Evolutionary conservation across 1,140 invertebrate genomes (phyloP).

Genomic region (Gryon sp.): DNA sequence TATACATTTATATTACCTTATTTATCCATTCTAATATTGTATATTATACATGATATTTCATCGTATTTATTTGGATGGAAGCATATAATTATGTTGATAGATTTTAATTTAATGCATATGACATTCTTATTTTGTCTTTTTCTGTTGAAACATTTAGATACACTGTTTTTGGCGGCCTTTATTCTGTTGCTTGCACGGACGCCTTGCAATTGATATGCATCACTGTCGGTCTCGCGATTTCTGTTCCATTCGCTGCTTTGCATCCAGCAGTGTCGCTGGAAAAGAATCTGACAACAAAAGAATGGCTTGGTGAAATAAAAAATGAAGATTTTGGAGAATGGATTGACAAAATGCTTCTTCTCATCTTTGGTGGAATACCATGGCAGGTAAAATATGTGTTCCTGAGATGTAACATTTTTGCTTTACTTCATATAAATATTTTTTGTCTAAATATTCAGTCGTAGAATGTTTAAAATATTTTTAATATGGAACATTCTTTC

Average conservation of each 20-base stretch:
- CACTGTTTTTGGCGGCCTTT: slow-evolving; percentile 89
- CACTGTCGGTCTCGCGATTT: slow-evolving; percentile 85
- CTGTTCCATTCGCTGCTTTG: slow-evolving; percentile 81
- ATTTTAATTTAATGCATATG: no score
- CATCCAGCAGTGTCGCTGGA: slow-evolving; percentile 81
- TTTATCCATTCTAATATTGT: no score
- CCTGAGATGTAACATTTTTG: background rate
- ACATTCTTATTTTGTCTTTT: slow-evolving; percentile 9
- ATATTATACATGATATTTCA: no score
- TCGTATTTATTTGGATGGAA: no score
- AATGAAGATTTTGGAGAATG: slow-evolving; percentile 82
- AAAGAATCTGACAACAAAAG: slow-evolving; percentile 76
- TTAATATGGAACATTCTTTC: no score
- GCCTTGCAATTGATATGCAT: slow-evolving; percentile 90
- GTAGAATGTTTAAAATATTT: no score
- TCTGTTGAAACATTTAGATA: slow-evolving; percentile 81
- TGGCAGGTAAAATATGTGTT: slow-evolving; percentile 84
- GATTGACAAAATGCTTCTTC: slow-evolving; percentile 85
- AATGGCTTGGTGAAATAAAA: slow-evolving; percentile 85
- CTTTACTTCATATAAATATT: no score
- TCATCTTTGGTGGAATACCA: slow-evolving; percentile 90
- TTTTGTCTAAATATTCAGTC: no score
- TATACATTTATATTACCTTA: no score
- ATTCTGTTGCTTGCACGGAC: slow-evolving; percentile 90
- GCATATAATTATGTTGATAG: no score